Conservation (phyloP, 2,888 invertebrate species). For the Isotomurus palustris region DNA sequence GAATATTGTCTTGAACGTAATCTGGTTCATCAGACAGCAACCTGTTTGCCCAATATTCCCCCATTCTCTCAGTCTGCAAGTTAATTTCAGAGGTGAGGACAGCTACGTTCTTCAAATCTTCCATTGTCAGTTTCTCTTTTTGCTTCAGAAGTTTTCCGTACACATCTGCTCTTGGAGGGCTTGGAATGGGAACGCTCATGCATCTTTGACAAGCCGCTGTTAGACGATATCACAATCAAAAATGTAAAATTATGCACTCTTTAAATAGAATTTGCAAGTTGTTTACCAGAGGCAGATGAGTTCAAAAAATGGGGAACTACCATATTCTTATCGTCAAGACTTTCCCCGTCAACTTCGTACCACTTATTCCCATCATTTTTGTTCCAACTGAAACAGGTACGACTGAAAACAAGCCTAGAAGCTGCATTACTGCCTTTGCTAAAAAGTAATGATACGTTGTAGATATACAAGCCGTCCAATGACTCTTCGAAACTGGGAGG, state of each 20-base stretch:
- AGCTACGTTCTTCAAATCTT: slow-evolving; percentile 33
- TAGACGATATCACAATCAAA: no score
- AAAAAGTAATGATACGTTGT: slow-evolving; percentile 22
- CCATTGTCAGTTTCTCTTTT: slow-evolving; percentile 20
- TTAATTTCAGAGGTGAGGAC: slow-evolving; percentile 34
- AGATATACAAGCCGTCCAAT: slow-evolving; percentile 26
- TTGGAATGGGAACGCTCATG: slow-evolving; percentile 20
- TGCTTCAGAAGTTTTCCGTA: slow-evolving; percentile 18
- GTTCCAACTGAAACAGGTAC: slow-evolving; percentile 29
- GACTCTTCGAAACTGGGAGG: slow-evolving; percentile 18
- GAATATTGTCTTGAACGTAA: slow-evolving; percentile 16
- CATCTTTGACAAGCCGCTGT: slow-evolving; percentile 28
- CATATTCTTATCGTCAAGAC: slow-evolving; percentile 29
- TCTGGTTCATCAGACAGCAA: slow-evolving; percentile 23
- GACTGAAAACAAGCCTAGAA: slow-evolving; percentile 13
- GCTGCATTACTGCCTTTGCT: slow-evolving; percentile 2
- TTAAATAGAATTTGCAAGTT: no score
- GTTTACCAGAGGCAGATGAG: slow-evolving; percentile 20
- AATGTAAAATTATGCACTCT: not conserved
- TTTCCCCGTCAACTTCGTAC: slow-evolving; percentile 25
- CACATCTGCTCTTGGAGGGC: slow-evolving; percentile 17
- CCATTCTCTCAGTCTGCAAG: slow-evolving; percentile 34
- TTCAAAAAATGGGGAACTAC: slow-evolving; percentile 19
- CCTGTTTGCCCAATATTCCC: slow-evolving; percentile 31
- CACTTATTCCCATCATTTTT: slow-evolving; percentile 17